Evolutionary conservation across 1,140 invertebrate genomes (phyloP), one percentile per base, ranked within the genome.

Genomic region (Macrotrachela quadricornifera): DNA sequence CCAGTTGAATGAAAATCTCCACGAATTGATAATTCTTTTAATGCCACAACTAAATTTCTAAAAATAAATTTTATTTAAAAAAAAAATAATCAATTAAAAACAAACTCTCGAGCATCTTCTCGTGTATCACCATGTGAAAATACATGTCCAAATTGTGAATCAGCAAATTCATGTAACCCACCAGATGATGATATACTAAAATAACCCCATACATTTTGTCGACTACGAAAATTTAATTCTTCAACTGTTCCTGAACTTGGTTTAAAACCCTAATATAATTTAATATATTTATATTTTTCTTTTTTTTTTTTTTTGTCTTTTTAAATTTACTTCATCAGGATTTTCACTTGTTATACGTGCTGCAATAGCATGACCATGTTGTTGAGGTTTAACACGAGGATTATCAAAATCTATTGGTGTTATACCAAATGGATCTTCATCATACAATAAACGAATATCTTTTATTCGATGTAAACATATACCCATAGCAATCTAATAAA

Each of bases 121-220:
- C 92, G 76, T 61, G 91, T 86, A 68, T 96, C 90, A n/a, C 94
- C 94, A 87, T 90, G 96, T 0, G 91, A 94, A 73, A 99, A 99
- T 68, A 91, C 94, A 73, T 99, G 94, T 0, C 94, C 94, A 69
- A 99, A 99, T 69, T 99, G 94, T 0, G 91, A 97, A 68, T 99
- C 94, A 0, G 94, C 92, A 71, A 91, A 99, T 72, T 99, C 92
- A 68, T 99, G 94, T 6, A 99, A 74, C 13, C 92, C 92, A 1
- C 92, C 94, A 0, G 86, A 87, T 0, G 88, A 88, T 0, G 85
- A 84, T 10, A 99, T 91, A 59, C 87, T 94, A 72, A 99, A 99
- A 70, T 99, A 99, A 14, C 91, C 94, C 94, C 94, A 99, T 3
- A 97, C 92, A 67, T 97, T 95, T 70, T 94, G 94, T 46, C 85